Percentiles rank a stretch among this genome's conserved stretches.
Conservation (phyloP, 2,797 vertebrate genomes). For the Leptoclinus maculatus region DNA sequence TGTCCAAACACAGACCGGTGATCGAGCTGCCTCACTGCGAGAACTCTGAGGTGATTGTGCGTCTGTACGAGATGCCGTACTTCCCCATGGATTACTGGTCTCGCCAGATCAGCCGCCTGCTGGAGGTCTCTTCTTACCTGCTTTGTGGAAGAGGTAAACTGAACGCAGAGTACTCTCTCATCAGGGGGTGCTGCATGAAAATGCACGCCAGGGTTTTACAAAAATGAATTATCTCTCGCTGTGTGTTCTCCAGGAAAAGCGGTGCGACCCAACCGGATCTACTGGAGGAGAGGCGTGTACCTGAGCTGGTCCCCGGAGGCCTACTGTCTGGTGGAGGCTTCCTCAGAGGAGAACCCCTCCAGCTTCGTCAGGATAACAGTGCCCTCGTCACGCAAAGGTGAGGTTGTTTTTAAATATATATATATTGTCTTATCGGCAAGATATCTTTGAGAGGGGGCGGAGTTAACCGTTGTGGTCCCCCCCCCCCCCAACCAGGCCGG, state of each 20-base stretch:
- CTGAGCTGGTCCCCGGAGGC: constrained; percentile 95
- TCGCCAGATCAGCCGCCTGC: constrained; percentile 91
- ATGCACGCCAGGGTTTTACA: neutral
- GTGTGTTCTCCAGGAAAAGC: constrained; percentile 81
- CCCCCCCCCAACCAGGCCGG: constrained; percentile 84
- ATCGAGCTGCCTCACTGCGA: constrained; percentile 96
- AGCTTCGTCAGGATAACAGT: constrained; percentile 94
- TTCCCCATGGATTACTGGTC: constrained; percentile 99
- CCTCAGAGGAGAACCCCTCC: constrained; percentile 84
- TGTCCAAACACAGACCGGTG: constrained; percentile 91
- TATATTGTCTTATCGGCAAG: neutral
- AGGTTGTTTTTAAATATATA: neutral
- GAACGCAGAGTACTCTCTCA: neutral
- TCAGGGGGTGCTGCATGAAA: neutral
- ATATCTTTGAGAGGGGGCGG: neutral
- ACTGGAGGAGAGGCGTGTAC: constrained; percentile 95
- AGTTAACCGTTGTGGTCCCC: neutral
- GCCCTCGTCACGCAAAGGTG: constrained; percentile 95
- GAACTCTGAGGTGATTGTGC: constrained; percentile 94
- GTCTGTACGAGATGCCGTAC: constrained; percentile 97
- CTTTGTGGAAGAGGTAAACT: constrained; percentile 90
- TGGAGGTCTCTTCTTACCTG: constrained; percentile 93
- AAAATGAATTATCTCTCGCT: neutral
- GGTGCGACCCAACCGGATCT: constrained; percentile 90
- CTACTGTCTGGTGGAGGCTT: constrained; percentile 94